Base-by-base conservation (phyloP, 2,888 invertebrate species). In the Hedychridium roseum region DNA sequence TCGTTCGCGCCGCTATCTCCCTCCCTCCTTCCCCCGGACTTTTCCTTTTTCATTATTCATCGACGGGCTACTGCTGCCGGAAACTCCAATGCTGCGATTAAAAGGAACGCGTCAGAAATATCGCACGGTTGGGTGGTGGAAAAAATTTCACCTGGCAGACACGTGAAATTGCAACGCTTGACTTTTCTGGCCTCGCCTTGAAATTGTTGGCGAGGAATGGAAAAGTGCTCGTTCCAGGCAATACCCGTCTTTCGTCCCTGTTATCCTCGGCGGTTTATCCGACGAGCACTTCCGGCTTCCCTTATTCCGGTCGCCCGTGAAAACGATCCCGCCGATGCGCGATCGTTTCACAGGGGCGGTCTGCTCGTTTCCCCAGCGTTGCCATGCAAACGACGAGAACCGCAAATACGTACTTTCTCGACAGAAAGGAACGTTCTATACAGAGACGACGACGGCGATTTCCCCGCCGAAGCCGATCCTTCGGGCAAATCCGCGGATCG, bases 261-360 rank as follows among this genome's bases (percentile, higher is more conserved):
- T 49, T 55, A 55, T 55, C 45, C 36, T 38, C 30, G 32, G 37
- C 26, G 34, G 44, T 55, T 55, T 55, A 55, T 50, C 37, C 46
- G 34, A 12, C 26, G 31, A 30, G 30, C 34, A 23, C 17, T 44
- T 46, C 42, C 39, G 37, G 23, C 21, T 44, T 15, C 17, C 20
- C 34, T 18, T 38, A 34, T 23, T n/a, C 26, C n/a, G n/a, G n/a
- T n/a, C n/a, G n/a, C n/a, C n/a, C n/a, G n/a, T n/a, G n/a, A n/a
- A n/a, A n/a, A n/a, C n/a, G n/a, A n/a, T n/a, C n/a, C n/a, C n/a
- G n/a, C n/a, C n/a, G n/a, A n/a, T n/a, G n/a, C n/a, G n/a, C n/a
- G n/a, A n/a, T n/a, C n/a, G n/a, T n/a, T n/a, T n/a, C n/a, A n/a
- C 12, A 27, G 12, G 9, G 9, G 12, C 9, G 23, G 9, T 7